These are phyloP conservation scores for Thaumatotibia leucotreta DNA, from an alignment of 1,140 invertebrate species.

Conservation along the genomic window DNA sequence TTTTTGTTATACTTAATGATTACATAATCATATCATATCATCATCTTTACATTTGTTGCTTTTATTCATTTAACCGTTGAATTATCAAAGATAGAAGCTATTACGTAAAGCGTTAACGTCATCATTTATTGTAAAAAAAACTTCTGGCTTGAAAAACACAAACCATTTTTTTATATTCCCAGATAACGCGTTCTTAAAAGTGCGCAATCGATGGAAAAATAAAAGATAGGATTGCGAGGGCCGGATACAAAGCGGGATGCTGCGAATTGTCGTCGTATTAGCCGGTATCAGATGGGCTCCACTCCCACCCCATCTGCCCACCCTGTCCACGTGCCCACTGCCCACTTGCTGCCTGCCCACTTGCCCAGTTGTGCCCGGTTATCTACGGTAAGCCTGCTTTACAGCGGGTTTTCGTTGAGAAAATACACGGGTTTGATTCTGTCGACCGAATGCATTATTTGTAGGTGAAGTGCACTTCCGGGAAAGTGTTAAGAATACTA, in stretches of 20 bases:
- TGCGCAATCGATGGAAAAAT: neutral
- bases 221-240: neutral
- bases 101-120: too few relatives aligned
- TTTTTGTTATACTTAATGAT: neutral
- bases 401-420: conserved; percentile 2
- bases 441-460: neutral
- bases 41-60: neutral
- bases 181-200: neutral
- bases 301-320: conserved; percentile 20
- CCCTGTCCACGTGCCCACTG: conserved; percentile 21
- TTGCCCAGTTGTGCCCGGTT: neutral
- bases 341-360: conserved; percentile 35
- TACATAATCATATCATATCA: neutral
- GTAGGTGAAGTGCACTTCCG: neutral
- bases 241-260: conserved; percentile 34
- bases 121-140: neutral
- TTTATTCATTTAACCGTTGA: too few relatives aligned
- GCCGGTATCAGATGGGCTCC: conserved; percentile 53
- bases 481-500: too few relatives aligned
- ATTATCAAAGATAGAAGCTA: too few relatives aligned
- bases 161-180: neutral
- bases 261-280: conserved; percentile 70
- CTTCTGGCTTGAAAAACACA: neutral
- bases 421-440: neutral
- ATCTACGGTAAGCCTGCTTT: conserved; percentile 22